These are phyloP conservation scores for Ictalurus punctatus DNA, from an alignment of 2,113 vertebrate species.

Conservation along the genomic window DNA sequence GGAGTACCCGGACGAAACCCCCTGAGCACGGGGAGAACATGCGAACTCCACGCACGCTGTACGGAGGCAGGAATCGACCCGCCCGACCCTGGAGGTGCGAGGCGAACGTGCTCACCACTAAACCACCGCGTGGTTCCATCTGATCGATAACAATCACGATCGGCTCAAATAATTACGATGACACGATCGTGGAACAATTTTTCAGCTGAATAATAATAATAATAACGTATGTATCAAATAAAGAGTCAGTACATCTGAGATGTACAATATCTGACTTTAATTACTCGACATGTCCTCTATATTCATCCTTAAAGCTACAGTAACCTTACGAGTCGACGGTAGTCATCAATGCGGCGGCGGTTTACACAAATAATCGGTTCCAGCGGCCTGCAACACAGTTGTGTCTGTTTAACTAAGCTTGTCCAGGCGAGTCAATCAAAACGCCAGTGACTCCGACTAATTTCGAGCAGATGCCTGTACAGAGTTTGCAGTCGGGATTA, in stretches of 20 bases:
- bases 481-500: constrained; percentile 79
- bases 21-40: no score
- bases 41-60: no score
- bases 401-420: constrained; percentile 66
- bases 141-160: background rate
- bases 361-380: constrained; percentile 67
- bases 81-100: no score
- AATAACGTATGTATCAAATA: background rate
- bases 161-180: background rate
- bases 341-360: constrained; percentile 62
- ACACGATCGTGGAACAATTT: background rate
- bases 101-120: no score
- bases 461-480: constrained; percentile 82
- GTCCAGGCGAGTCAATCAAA: constrained; percentile 62
- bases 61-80: no score
- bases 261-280: background rate
- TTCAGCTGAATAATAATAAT: background rate
- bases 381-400: constrained; percentile 66
- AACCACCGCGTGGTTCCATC: background rate
- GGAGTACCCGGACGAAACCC: no score
- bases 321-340: background rate
- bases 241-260: background rate
- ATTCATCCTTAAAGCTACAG: constrained; percentile 37
- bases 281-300: constrained; percentile 14
- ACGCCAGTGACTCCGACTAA: constrained; percentile 70